Conservation (phyloP, 2,888 invertebrate genomes). For the Trichogramma dendrolimi region DNA sequence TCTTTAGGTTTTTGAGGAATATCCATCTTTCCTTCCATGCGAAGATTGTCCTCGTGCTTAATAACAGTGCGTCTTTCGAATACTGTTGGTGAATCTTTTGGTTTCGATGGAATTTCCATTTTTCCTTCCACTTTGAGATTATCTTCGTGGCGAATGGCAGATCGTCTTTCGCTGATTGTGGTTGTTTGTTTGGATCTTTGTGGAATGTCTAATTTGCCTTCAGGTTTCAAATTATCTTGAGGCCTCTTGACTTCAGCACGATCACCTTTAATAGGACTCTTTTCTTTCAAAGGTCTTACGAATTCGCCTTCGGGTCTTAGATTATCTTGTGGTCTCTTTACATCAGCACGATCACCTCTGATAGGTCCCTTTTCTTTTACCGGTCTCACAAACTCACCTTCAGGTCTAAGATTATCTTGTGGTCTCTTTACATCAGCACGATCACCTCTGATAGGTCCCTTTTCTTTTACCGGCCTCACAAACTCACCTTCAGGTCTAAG, state of each 20-base stretch:
- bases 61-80: constrained; percentile 52
- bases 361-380: constrained; percentile 38
- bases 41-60: constrained; percentile 45
- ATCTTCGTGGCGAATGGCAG: constrained; percentile 53
- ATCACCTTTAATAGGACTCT: constrained; percentile 39
- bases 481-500: constrained; percentile 51
- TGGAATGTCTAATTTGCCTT: constrained; percentile 54
- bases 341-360: constrained; percentile 45
- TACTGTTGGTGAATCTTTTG: constrained; percentile 45
- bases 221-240: constrained; percentile 52
- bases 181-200: constrained; percentile 52
- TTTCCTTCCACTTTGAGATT: constrained; percentile 53
- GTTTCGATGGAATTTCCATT: constrained; percentile 56
- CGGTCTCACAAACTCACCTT: constrained; percentile 27
- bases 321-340: constrained; percentile 45
- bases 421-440: constrained; percentile 57
- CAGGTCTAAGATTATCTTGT: constrained; percentile 51
- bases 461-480: constrained; percentile 57
- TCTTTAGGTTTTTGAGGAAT: constrained; percentile 50
- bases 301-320: constrained; percentile 55
- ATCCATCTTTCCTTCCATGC: constrained; percentile 55
- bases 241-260: constrained; percentile 44
- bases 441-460: constrained; percentile 46
- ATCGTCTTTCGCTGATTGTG: constrained; percentile 52
- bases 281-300: constrained; percentile 24